phyloP scores from a whole-genome alignment of 2,113 vertebrate species.

The Chloropsis hardwickii region DNA sequence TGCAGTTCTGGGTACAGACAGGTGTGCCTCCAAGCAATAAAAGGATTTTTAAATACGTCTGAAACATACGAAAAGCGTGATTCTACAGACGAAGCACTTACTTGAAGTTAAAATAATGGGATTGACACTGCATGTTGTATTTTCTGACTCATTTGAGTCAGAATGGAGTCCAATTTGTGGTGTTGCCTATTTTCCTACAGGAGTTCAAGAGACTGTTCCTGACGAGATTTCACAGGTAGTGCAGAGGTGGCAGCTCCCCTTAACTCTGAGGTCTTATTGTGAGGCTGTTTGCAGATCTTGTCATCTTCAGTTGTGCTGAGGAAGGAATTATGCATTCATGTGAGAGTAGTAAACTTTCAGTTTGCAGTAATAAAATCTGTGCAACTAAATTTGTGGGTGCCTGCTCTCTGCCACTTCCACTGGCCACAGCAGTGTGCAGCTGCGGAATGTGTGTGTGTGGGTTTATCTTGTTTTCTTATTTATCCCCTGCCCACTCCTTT shows the following conservation, averaged over 20 bases:
- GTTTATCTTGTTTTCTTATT: background rate
- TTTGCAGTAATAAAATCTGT: background rate
- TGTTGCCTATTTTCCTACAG: background rate
- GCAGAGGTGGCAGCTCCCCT: background rate
- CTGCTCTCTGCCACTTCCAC: background rate
- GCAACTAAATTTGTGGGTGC: background rate
- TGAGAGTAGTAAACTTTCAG: background rate
- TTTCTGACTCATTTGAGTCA: background rate
- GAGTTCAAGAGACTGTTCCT: background rate
- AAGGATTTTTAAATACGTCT: background rate
- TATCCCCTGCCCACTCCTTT: background rate
- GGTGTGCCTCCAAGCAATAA: background rate
- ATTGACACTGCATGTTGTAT: background rate
- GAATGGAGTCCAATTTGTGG: background rate
- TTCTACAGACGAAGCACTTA: background rate
- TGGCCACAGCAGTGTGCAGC: background rate
- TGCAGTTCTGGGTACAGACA: background rate
- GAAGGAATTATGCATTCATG: background rate
- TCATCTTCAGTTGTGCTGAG: background rate
- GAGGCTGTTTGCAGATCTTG: background rate
- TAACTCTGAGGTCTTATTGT: background rate
- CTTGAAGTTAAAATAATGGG: background rate
- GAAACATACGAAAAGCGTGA: background rate
- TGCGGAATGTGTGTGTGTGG: fast-evolving
- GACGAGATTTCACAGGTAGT: background rate